Base-by-base conservation (phyloP, 2,888 invertebrate species). In the Orchestes rusci region DNA sequence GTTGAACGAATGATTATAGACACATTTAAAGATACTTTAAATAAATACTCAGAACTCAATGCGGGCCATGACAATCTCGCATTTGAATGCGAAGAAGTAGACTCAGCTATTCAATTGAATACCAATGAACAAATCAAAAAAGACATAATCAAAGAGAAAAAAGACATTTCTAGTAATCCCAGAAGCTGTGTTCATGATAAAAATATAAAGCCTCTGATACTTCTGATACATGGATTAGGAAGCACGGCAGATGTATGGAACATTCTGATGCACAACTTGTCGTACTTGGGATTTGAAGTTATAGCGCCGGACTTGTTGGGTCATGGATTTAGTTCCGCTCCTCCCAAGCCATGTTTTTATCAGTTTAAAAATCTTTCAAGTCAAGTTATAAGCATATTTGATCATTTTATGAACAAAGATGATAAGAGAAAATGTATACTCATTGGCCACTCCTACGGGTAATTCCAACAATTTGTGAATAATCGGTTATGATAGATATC, bases 391-490 rank as follows among this genome's bases (percentile, higher is more conserved):
- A 67, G 70, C 32, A 66, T 82, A 39, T 76, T 81, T 60, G 77
- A 80, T 57, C 72, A 74, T 56, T 80, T 75, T 56, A 73, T 77
- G 43, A 71, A 73, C 45, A 51, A 69, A 64, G 43, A 43, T 15
- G 49, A 71, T 65, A 45, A 68, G 43, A 46, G 60, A 67, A 54
- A 75, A 53, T 77, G 77, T 59, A 72, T 82, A 36, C 60, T 82
- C 27, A 74, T 82, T 47, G 81, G 76, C 8, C 82, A 82, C 64
- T 80, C 80, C 32, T 82, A 80, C 64, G 82, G 81, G 79, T 81
- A 70, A 69, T 65, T 59, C 29, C n/a, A 16, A 15, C n/a, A n/a
- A n/a, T 23, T 23, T 23, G 5, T 7, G 10, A 23, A 23, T 23
- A 23, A 5, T 23, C 5, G 10, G 5, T 23, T 23, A 23, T 23